Base-by-base conservation (phyloP, 2,797 vertebrate species). In the Aratinga solstitialis region DNA sequence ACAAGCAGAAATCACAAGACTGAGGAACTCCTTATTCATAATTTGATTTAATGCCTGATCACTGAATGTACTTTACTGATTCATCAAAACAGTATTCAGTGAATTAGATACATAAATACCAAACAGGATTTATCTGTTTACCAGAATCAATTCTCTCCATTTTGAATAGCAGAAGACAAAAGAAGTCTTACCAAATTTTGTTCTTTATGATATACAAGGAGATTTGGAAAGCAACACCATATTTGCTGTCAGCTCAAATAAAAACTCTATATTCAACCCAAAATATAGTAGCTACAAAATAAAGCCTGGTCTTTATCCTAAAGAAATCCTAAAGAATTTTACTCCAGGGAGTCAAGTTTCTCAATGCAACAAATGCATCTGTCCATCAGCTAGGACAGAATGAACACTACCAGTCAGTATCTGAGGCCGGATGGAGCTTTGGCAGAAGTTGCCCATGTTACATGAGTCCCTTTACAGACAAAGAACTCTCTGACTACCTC, bases 31-130 rank as follows among this genome's bases (percentile, higher is more conserved):
- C 34, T 62, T 40, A 34, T 22, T 58, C 4, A 3, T 69, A 2
- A 78, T 66, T 77, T 78, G 12, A 86, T 73, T 89, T 85, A 92
- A 79, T 47, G 36, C 30, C 45, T 12, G 7, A 72, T 62, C 69
- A 73, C 18, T 69, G 38, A 69, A 66, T 11, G 21, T n/a, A 76
- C 50, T 68, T 78, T 23, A 78, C 24, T 17, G 26, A 84, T 43
- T 85, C 22, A 83, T 10, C 1, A 0, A 85, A 89, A 68, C 12
- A 80, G 1, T 62, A 90, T 77, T 76, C 40, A 26, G 24, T 40
- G 29, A 48, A 67, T 53, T 66, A 87, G 30, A 58, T 10, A 66
- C 2, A 62, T 7, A 74, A 89, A 54, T 40, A 83, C 34, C 56
- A 83, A 84, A 76, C 24, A 21, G 18, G 34, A 82, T 48, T 59